Evolutionary conservation across 2,113 vertebrate species (phyloP).

Genomic region (Morphnarchus princeps): DNA sequence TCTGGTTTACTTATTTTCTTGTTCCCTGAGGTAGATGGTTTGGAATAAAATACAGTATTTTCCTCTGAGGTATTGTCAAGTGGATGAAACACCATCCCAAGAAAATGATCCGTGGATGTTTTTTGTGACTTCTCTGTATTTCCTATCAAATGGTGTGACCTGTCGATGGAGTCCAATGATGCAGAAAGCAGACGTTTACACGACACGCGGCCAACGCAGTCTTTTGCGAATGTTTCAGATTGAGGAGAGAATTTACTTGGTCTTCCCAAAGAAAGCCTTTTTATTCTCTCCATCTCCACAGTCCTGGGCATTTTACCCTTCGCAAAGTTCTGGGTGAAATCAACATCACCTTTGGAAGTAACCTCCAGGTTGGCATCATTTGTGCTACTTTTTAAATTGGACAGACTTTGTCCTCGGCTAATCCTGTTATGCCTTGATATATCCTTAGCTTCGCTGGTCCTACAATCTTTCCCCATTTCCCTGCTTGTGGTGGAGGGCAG

Average conservation of each 20-base stretch:
- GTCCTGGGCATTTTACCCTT: slow-evolving; percentile 67
- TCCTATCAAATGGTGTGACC: not conserved
- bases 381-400: slow-evolving; percentile 55
- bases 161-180: slow-evolving; percentile 17
- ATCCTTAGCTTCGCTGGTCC: slow-evolving; percentile 6
- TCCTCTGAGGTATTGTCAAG: slow-evolving; percentile 64
- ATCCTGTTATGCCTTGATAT: slow-evolving; percentile 3
- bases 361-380: slow-evolving; percentile 53
- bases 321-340: slow-evolving; percentile 35
- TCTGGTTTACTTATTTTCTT: slow-evolving; percentile 49
- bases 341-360: slow-evolving; percentile 45
- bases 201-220: not conserved
- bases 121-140: slow-evolving; percentile 45
- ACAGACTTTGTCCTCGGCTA: slow-evolving; percentile 56
- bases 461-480: slow-evolving; percentile 36
- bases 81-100: slow-evolving; percentile 45
- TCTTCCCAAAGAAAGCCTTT: slow-evolving; percentile 70
- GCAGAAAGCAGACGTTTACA: slow-evolving; percentile 41
- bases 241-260: slow-evolving; percentile 35
- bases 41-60: slow-evolving; percentile 61
- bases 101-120: slow-evolving; percentile 11
- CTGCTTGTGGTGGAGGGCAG: not conserved
- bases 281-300: slow-evolving; percentile 67
- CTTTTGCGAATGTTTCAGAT: slow-evolving; percentile 44
- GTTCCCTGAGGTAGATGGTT: slow-evolving; percentile 79